A percentile compares a stretch with the other conserved stretches of the same genome.
These are phyloP conservation scores for Caenorhabditis angaria DNA, from an alignment of 2,888 invertebrate species.

Conservation along the genomic window DNA sequence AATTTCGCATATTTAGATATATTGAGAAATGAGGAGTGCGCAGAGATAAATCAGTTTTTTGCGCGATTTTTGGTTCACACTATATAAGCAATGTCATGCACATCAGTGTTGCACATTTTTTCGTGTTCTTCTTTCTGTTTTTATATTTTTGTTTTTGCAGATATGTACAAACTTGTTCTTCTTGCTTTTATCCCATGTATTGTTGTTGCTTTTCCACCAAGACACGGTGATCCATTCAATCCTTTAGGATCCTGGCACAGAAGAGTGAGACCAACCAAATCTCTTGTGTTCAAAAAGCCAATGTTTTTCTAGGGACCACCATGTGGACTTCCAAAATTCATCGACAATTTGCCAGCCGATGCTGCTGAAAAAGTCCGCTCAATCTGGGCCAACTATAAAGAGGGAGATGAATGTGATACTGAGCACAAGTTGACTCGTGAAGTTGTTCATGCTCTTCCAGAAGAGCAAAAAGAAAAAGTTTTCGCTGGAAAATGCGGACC, in stretches of 20 bases:
- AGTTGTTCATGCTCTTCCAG: conserved; percentile 50
- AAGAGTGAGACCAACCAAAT: too few relatives aligned
- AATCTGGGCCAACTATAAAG: conserved; percentile 67
- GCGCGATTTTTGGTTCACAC: not conserved
- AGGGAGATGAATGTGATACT: conserved; percentile 58
- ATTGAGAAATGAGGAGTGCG: not conserved
- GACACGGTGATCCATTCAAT: conserved; percentile 64
- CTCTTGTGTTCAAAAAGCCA: too few relatives aligned
- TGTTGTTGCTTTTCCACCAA: conserved; percentile 45
- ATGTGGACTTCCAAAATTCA: conserved; percentile 62
- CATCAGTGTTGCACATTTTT: conserved; percentile 17
- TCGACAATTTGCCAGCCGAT: conserved; percentile 61
- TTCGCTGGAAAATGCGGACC: conserved; percentile 70
- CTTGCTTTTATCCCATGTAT: conserved; percentile 34
- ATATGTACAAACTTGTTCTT: conserved; percentile 30
- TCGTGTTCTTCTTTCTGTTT: not conserved
- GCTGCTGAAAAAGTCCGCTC: conserved; percentile 58
- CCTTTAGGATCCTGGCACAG: conserved; percentile 66
- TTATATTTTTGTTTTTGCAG: not conserved
- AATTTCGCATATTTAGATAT: not conserved
- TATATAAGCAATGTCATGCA: conserved; percentile 5
- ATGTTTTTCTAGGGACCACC: conserved; percentile 54
- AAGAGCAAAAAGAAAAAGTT: conserved; percentile 59
- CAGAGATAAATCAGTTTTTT: not conserved
- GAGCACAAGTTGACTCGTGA: conserved; percentile 60